Conservation (phyloP, 2,113 vertebrate species). For the Tachuris rubrigastra region DNA sequence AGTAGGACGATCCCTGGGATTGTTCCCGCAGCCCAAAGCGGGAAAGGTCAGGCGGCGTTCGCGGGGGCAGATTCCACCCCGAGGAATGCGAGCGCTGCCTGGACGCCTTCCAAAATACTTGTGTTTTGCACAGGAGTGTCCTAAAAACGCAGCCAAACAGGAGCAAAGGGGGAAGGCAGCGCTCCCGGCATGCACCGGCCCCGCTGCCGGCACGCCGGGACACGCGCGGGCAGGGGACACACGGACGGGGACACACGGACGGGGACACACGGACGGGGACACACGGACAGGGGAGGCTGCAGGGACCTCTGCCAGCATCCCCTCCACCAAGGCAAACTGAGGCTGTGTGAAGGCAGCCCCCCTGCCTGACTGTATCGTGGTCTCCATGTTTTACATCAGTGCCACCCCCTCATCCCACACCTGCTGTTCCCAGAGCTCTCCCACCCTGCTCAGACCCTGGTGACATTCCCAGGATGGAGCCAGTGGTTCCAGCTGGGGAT, state of each 20-base stretch:
- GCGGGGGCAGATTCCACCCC: constrained; percentile 53
- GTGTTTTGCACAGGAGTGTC: constrained; percentile 41
- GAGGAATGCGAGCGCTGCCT: constrained; percentile 33
- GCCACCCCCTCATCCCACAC: neutral
- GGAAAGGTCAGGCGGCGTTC: constrained; percentile 48
- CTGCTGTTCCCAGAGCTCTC: neutral
- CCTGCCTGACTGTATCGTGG: too few species aligned
- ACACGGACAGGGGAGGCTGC: neutral
- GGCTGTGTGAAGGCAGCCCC: neutral
- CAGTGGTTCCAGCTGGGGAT: accelerated
- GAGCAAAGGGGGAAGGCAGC: neutral
- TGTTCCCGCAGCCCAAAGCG: neutral
- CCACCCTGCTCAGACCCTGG: neutral
- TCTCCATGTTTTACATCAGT: neutral
- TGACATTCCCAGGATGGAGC: neutral
- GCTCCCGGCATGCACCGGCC: neutral
- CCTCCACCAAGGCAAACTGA: neutral
- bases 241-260: neutral
- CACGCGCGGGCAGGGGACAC: neutral
- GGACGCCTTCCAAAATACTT: constrained; percentile 19
- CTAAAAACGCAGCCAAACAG: neutral
- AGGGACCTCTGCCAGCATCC: constrained; percentile 20
- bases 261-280: neutral
- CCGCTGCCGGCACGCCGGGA: neutral
- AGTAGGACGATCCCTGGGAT: neutral